Percentiles rank a stretch among this genome's conserved stretches.
These are phyloP conservation scores for Ichneumon xanthorius DNA, from an alignment of 2,888 invertebrate genomes.

Conservation along the genomic window DNA sequence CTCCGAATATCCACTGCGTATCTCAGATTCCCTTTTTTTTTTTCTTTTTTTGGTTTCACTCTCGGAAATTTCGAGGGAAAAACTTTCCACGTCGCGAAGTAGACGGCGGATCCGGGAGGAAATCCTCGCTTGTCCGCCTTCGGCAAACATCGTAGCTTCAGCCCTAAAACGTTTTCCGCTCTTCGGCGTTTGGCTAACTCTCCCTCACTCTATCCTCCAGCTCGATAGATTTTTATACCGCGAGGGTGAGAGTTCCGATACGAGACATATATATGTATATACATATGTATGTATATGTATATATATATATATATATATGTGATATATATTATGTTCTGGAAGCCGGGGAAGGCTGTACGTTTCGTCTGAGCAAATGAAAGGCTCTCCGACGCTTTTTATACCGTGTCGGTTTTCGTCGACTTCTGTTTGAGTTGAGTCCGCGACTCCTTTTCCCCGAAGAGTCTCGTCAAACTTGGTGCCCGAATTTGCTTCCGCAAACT, in stretches of 20 bases:
- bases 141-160: conserved; percentile 40
- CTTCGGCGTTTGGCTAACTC: conserved; percentile 27
- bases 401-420: conserved; percentile 5
- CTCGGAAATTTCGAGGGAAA: conserved; percentile 16
- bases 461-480: conserved; percentile 2
- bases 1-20: conserved; percentile 13
- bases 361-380: conserved; percentile 5
- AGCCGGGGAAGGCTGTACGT: background rate
- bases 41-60: conserved; percentile 18
- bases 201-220: background rate
- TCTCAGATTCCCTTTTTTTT: background rate
- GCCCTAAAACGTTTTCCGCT: conserved; percentile 48
- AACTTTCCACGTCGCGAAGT: conserved; percentile 27
- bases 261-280: background rate
- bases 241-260: conserved; percentile 3
- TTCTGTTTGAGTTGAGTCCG: conserved; percentile 2
- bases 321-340: background rate
- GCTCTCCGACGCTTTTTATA: background rate
- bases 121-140: conserved; percentile 34
- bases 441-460: background rate
- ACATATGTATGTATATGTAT: background rate
- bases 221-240: conserved; percentile 12
- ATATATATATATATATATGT: too few relatives aligned
- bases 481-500: conserved; percentile 1
- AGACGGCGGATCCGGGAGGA: conserved; percentile 19